These are phyloP conservation scores for Lymantria monacha DNA, from an alignment of 2,888 invertebrate genomes.

Conservation along the genomic window DNA sequence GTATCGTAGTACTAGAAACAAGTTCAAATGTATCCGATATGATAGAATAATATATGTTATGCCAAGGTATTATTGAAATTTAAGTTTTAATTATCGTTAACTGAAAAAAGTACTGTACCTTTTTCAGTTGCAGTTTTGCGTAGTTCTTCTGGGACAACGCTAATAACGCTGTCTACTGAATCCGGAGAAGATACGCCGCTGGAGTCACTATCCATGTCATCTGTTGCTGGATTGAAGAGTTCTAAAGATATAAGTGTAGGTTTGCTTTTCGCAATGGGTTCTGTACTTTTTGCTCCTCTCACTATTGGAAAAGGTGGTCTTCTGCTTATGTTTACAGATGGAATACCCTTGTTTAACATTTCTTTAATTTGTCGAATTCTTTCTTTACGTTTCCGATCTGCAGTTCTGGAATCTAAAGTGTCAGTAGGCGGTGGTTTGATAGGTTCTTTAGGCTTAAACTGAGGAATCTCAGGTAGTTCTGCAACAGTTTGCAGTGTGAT, in stretches of 20 bases:
- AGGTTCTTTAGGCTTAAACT: slow-evolving; percentile 69
- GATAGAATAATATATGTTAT: too few species aligned
- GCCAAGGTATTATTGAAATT: too few species aligned
- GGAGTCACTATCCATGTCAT: slow-evolving; percentile 94
- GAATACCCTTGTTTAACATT: slow-evolving; percentile 86
- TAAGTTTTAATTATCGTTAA: background rate
- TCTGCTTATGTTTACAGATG: slow-evolving; percentile 76
- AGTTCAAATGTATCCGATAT: too few species aligned
- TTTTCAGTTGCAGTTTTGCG: slow-evolving; percentile 70
- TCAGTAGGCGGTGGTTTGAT: slow-evolving; percentile 59
- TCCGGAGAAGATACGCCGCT: slow-evolving; percentile 94
- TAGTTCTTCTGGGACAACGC: slow-evolving; percentile 86
- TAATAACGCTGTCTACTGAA: slow-evolving; percentile 93
- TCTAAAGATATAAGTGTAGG: slow-evolving; percentile 91
- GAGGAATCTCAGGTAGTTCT: slow-evolving; percentile 84
- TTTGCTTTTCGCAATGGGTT: slow-evolving; percentile 84
- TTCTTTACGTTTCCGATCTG: slow-evolving; percentile 83
- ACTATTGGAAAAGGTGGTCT: slow-evolving; percentile 86
- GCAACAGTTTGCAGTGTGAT: slow-evolving; percentile 84
- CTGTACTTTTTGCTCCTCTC: slow-evolving; percentile 83
- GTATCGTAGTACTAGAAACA: too few species aligned
- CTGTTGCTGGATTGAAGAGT: slow-evolving; percentile 94
- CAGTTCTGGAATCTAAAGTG: slow-evolving; percentile 65
- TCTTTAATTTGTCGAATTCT: slow-evolving; percentile 87
- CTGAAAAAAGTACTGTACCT: slow-evolving; percentile 54